These are phyloP conservation scores for Sarcophaga bullata DNA, from an alignment of 1,140 invertebrate genomes.

Conservation along the genomic window DNA sequence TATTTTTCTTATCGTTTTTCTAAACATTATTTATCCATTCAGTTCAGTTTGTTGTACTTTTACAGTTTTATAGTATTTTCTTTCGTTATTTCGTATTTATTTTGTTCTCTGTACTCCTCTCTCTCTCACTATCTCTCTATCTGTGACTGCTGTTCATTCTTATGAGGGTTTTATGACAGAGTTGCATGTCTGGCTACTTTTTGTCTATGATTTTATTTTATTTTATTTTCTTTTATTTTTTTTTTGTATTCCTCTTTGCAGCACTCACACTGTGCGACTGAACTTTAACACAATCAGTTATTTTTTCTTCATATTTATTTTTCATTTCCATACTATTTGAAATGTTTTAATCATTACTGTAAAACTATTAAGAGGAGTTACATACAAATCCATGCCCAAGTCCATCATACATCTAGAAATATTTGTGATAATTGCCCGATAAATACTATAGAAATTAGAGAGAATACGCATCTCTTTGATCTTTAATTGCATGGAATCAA, in stretches of 20 bases:
- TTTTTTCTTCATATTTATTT: constrained; percentile 14
- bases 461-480: too few species aligned
- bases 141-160: neutral
- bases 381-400: too few species aligned
- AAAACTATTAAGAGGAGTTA: constrained; percentile 18
- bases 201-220: constrained; percentile 4
- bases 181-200: constrained; percentile 33
- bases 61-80: neutral
- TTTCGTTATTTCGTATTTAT: neutral
- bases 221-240: neutral
- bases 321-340: neutral
- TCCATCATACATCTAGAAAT: neutral
- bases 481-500: too few species aligned
- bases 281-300: constrained; percentile 22
- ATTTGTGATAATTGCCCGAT: neutral
- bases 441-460: neutral
- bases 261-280: constrained; percentile 26
- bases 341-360: constrained; percentile 31
- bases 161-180: neutral
- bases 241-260: neutral
- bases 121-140: neutral
- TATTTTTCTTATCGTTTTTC: neutral
- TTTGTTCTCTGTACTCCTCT: neutral
- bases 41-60: neutral
- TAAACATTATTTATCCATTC: neutral